These are phyloP conservation scores for Harpagoxenus sublaevis DNA, from an alignment of 2,888 invertebrate species.

Conservation along the genomic window DNA sequence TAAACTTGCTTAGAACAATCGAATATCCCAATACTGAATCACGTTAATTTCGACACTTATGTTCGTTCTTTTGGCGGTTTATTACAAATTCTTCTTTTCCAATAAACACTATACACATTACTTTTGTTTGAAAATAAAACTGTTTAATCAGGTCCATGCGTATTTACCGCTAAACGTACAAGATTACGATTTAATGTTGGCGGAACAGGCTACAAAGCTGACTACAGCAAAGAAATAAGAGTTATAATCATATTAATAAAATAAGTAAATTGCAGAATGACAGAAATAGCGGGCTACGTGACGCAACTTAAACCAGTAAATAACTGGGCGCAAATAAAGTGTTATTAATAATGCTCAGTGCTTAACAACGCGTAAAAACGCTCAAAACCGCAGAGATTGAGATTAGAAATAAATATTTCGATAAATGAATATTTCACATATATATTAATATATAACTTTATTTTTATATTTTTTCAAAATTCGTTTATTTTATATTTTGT, in stretches of 20 bases:
- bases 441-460: not conserved
- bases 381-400: not conserved
- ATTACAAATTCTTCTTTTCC: not conserved
- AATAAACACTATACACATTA: not conserved
- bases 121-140: not conserved
- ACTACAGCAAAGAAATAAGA: slow-evolving; percentile 1
- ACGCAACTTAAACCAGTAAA: slow-evolving; percentile 18
- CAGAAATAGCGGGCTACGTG: not conserved
- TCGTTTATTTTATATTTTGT: not conserved
- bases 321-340: not conserved
- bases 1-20: not conserved
- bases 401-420: not conserved
- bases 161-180: slow-evolving; percentile 5
- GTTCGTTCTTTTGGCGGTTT: not conserved
- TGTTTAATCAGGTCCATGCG: not conserved
- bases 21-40: not conserved
- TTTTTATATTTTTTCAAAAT: not conserved
- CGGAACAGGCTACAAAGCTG: not conserved
- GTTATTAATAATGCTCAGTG: slow-evolving; percentile 4
- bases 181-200: not conserved
- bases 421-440: not conserved
- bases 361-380: not conserved
- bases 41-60: not conserved
- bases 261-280: not conserved
- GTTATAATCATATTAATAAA: not conserved